phyloP scores from a whole-genome alignment of 1,140 invertebrate genomes.

The Ceratina japonica region DNA sequence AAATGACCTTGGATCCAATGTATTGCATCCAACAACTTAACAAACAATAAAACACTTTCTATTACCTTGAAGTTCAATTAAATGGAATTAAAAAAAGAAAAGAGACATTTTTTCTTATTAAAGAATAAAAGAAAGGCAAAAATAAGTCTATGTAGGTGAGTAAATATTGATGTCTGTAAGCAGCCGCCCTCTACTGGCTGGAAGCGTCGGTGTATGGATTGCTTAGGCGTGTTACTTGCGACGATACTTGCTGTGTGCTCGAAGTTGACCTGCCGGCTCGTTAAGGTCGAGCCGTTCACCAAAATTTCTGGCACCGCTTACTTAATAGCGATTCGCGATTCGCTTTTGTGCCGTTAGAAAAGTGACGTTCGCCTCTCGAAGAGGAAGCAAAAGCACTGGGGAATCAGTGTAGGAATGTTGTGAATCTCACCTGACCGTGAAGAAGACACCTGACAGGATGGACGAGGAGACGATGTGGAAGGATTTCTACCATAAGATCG shows the following conservation, averaged over 20 bases:
- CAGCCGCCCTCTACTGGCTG: constrained; percentile 40
- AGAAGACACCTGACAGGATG: constrained; percentile 62
- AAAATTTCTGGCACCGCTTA: background rate
- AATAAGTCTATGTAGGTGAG: background rate
- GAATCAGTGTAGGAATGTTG: background rate
- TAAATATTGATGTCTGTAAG: background rate
- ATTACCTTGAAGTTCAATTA: no score
- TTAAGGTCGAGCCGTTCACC: constrained; percentile 54
- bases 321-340: background rate
- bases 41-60: background rate
- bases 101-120: no score
- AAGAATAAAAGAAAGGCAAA: no score
- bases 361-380: background rate
- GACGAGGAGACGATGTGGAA: constrained; percentile 87
- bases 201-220: background rate
- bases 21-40: background rate
- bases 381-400: background rate
- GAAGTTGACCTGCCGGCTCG: constrained; percentile 41
- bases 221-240: constrained; percentile 15
- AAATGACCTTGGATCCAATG: background rate
- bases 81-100: no score
- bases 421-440: background rate
- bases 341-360: background rate
- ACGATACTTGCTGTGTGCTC: constrained; percentile 44
- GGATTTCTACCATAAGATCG: constrained; percentile 83